A percentile compares a stretch with the other conserved stretches of the same genome.
phyloP scores from a whole-genome alignment of 2,113 vertebrate genomes.

The Leucopternis melanops region DNA sequence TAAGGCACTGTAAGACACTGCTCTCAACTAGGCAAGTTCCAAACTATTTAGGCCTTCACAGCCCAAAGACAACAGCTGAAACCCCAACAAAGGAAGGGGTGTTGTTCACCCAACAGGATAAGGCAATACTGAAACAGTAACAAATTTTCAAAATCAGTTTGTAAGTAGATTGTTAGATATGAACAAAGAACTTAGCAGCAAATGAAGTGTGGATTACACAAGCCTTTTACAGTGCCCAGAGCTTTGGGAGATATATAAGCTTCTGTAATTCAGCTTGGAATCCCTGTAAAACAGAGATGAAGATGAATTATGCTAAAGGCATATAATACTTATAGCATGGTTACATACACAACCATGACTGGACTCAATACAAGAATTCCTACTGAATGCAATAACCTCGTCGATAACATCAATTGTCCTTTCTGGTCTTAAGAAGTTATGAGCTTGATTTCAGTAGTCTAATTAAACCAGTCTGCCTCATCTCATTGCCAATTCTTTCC shows the following conservation, averaged over 20 bases:
- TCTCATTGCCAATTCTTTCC: slow-evolving; percentile 8
- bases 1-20: not conserved
- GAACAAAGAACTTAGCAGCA: not conserved
- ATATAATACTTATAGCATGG: rapidly evolving
- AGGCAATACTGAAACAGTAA: not conserved
- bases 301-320: not conserved
- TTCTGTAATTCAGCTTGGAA: not conserved
- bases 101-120: not conserved
- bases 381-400: not conserved
- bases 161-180: not conserved
- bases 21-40: not conserved
- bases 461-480: slow-evolving; percentile 15
- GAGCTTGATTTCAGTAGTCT: not conserved
- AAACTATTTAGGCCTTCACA: not conserved
- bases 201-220: not conserved
- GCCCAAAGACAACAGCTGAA: not conserved
- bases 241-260: not conserved
- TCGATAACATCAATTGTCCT: not conserved
- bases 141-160: not conserved
- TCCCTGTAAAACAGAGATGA: not conserved
- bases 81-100: not conserved
- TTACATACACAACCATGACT: not conserved
- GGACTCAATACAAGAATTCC: not conserved
- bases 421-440: not conserved
- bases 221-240: not conserved